A percentile compares a stretch with the other conserved stretches of the same genome.
Conservation (phyloP, 1,140 invertebrate genomes). For the Neoseiulus cucumeris region DNA sequence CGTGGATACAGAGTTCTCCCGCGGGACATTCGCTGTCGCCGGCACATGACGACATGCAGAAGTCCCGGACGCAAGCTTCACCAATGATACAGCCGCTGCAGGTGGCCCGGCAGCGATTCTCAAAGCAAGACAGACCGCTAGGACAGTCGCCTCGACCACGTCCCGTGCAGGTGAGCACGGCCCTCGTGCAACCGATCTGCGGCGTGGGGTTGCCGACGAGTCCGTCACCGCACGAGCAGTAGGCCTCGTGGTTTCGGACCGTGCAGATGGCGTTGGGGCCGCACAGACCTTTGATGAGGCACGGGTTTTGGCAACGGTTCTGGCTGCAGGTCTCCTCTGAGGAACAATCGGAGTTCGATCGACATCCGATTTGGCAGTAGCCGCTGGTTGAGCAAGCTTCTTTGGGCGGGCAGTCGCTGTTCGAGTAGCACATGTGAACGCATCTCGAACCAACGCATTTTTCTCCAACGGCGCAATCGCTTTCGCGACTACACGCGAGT, state of each 20-base stretch:
- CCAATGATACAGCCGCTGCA: slow-evolving; percentile 21
- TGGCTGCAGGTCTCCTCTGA: slow-evolving; percentile 52
- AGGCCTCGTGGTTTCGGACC: slow-evolving; percentile 36
- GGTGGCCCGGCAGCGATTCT: slow-evolving; percentile 19
- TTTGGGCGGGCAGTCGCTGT: slow-evolving; percentile 51
- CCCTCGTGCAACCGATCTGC: slow-evolving; percentile 60
- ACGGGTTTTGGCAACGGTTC: slow-evolving; percentile 61
- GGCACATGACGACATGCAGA: slow-evolving; percentile 38
- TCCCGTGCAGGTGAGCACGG: slow-evolving; percentile 37
- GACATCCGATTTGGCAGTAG: slow-evolving; percentile 55
- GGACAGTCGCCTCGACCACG: slow-evolving; percentile 18
- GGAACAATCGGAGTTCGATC: slow-evolving; percentile 54
- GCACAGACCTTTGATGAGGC: slow-evolving; percentile 47
- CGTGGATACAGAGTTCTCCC: slow-evolving; percentile 66
- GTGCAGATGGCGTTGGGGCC: slow-evolving; percentile 62
- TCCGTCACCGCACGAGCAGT: slow-evolving; percentile 53
- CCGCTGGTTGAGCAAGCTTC: slow-evolving; percentile 53
- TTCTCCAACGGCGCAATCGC: slow-evolving; percentile 58
- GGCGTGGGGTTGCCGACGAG: slow-evolving; percentile 71
- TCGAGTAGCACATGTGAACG: slow-evolving; percentile 46
- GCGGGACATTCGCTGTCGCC: slow-evolving; percentile 65
- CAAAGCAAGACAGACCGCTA: slow-evolving; percentile 18
- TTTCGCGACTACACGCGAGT: slow-evolving; percentile 48
- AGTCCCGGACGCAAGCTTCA: slow-evolving; percentile 19
- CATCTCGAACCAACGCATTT: slow-evolving; percentile 48